Base-by-base conservation (phyloP, 2,797 vertebrate species). In the Schizothorax lantsangensis region DNA sequence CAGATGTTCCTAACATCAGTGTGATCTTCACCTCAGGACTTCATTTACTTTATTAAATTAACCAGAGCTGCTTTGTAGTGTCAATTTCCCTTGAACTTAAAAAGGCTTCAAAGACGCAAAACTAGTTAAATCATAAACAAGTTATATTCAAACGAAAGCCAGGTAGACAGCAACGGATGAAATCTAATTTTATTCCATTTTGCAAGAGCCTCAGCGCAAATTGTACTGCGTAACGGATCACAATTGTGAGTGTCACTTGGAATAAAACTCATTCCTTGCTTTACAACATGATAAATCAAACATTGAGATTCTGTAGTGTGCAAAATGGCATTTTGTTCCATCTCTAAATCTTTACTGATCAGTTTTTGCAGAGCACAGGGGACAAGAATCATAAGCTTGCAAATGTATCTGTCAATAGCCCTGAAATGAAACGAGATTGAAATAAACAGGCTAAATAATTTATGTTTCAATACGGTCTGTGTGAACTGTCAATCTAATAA, bases 131-230 rank as follows among this genome's bases (percentile, higher is more conserved):
- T 30, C 11, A 3, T 54, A 87, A 83, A 74, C 74, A 40, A 52
- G 68, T 87, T 87, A 87, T 72, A 52, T 79, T 73, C 66, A 77
- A 83, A 79, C 81, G 64, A 40, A 87, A 79, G 26, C 72, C 81
- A 84, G 84, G 71, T 86, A 62, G 81, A 72, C 74, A 79, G 40
- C 73, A 26, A 78, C 33, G 45, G 64, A 40, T 26, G 47, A 83
- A 87, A 83, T 85, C 68, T 73, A 80, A 85, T 85, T 85, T 40
- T 38, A 17, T 66, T 75, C 33, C 45, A 64, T 66, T 86, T 81
- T 52, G 30, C 71, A 54, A 47, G 30, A 79, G 38, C 52, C 21
- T 81, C 23, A 10, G 43, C 2, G 5, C 54, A 74, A 74, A 74
- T 75, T 64, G n/a, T 47, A 45, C 71, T 45, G 38, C 11, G 38